Percentiles rank a stretch among this genome's conserved stretches.
phyloP scores from a whole-genome alignment of 2,797 vertebrate species.

The Poeciliopsis gracilis region DNA sequence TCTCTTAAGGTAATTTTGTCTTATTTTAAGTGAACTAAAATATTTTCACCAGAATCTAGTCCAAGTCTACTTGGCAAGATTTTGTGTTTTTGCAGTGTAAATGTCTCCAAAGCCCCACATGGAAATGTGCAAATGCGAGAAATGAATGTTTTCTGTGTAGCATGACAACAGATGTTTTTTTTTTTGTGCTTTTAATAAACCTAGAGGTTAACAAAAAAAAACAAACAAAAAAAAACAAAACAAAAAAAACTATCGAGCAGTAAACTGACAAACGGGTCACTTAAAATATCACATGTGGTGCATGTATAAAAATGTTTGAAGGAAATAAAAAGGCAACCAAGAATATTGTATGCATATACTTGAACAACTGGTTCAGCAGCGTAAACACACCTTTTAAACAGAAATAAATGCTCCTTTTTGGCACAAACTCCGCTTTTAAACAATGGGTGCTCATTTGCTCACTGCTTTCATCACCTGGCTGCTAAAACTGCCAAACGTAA shows the following conservation, averaged over 20 bases:
- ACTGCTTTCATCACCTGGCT: conserved; percentile 50
- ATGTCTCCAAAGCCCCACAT: conserved; percentile 49
- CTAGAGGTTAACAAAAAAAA: conserved; percentile 58
- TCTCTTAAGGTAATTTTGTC: too few relatives aligned
- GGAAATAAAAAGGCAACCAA: conserved; percentile 32
- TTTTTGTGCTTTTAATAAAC: conserved; percentile 69
- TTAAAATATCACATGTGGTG: conserved; percentile 63
- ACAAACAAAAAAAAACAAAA: conserved; percentile 31
- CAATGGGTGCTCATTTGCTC: conserved; percentile 53
- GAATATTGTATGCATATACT: conserved; percentile 62
- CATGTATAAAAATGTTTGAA: conserved; percentile 68
- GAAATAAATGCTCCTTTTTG: conserved; percentile 76
- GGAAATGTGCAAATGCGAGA: conserved; percentile 34
- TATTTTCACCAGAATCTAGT: too few relatives aligned
- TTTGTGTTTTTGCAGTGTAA: too few relatives aligned
- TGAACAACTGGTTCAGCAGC: conserved; percentile 73
- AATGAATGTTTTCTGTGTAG: conserved; percentile 20
- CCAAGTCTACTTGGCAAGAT: too few relatives aligned
- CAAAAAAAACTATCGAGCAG: conserved; percentile 35
- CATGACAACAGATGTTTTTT: conserved; percentile 31
- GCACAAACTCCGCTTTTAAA: conserved; percentile 65
- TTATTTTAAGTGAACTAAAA: too few relatives aligned
- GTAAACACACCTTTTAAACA: conserved; percentile 63
- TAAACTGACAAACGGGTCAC: conserved; percentile 43
- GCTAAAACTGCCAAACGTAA: conserved; percentile 46